Evolutionary conservation across 2,888 invertebrate genomes (phyloP), one percentile per base, ranked within the genome.

Genomic region (Coenonympha arcania): DNA sequence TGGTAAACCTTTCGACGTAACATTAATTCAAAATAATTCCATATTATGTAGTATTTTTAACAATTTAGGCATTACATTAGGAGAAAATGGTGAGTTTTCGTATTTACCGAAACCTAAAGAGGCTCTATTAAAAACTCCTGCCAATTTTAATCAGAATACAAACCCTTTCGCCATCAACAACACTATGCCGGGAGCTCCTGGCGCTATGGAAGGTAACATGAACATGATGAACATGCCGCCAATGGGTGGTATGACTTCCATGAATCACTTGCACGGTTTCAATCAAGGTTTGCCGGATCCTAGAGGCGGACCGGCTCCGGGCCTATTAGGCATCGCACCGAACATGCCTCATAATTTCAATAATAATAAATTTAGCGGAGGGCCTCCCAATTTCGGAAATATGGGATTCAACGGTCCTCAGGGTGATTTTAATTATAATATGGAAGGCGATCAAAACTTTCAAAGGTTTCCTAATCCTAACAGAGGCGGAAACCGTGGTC

Each of bases 31-130:
- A 57, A 83, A 66, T 55, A 89, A 89, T 66, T 69, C 76, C 43
- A 71, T 87, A 43, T 69, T 91, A 48, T 85, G 88, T 60, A 88
- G 84, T 61, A 89, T 92, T 62, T 85, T 92, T 54, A 82, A 88
- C 3, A 90, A 89, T 71, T 76, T 92, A 55, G 90, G 90, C 13
- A 83, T 90, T 48, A 79, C 84, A 44, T 79, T 90, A 31, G 86
- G 85, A 59, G 89, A 89, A 57, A 88, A 86, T 59, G 90, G 89
- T 3, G 87, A 89, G 62, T 88, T 88, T 65, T 75, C 78, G 4
- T 79, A 83, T 68, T 66, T 85, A 58, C 80, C 83, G 31, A 81
- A 84, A 66, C 85, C 81, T 16, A 87, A 87, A 62, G 86, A 85
- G 64, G 77, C 76, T 20, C 71, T 85, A 62, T 66, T 86, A 22